Percentiles rank a stretch among this genome's conserved stretches.
Evolutionary conservation across 2,113 vertebrate genomes (phyloP).

Genomic region (Podocnemis expansa): DNA sequence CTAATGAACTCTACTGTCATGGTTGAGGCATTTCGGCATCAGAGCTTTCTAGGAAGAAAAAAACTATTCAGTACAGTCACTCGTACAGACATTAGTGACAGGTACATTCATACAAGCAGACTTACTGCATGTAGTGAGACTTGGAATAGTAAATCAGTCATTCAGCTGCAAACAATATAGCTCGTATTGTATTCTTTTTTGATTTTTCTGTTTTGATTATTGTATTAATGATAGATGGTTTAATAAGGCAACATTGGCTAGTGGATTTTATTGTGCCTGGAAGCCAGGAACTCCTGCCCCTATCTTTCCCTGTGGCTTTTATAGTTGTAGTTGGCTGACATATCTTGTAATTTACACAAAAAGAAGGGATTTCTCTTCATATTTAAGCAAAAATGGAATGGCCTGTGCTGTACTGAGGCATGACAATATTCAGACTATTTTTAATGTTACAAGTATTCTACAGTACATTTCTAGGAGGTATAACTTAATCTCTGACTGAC

Average conservation of each 20-base stretch:
- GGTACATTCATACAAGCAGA: fast-evolving
- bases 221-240: neutral
- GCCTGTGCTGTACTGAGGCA: constrained; percentile 47
- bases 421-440: constrained; percentile 37
- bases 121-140: neutral
- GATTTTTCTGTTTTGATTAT: neutral
- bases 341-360: constrained; percentile 32
- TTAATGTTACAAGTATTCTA: constrained; percentile 52
- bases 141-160: neutral
- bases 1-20: neutral
- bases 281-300: constrained; percentile 34
- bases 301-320: constrained; percentile 32
- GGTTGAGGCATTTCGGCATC: neutral
- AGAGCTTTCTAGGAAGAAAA: neutral
- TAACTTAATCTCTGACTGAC: constrained; percentile 20
- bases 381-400: constrained; percentile 56
- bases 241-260: constrained; percentile 19
- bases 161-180: neutral
- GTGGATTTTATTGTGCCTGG: constrained; percentile 20
- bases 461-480: constrained; percentile 1
- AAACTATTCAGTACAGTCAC: neutral
- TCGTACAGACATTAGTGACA: neutral
- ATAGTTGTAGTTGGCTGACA: constrained; percentile 61
- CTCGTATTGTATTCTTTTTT: neutral
- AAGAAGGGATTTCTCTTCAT: constrained; percentile 13